Conservation (phyloP, 2,113 vertebrate genomes). For the Platichthys stellatus region DNA sequence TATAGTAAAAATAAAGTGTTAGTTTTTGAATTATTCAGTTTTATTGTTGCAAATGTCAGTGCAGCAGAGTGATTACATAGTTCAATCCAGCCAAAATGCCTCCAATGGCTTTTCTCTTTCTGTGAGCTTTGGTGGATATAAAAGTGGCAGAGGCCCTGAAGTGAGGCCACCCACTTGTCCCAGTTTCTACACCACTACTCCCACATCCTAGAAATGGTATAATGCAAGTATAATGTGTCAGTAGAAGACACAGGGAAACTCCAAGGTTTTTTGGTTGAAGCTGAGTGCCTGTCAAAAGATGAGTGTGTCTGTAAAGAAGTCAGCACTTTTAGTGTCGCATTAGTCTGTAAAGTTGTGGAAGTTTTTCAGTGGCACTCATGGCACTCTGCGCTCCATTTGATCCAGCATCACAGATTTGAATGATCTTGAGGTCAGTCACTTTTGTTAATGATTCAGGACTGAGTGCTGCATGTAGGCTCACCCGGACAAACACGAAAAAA, state of each 20-base stretch:
- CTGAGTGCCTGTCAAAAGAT: constrained; percentile 24
- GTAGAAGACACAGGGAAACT: constrained; percentile 37
- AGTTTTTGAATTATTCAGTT: not conserved
- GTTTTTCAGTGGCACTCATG: constrained; percentile 20
- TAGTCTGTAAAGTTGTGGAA: constrained; percentile 33
- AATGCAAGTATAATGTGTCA: constrained; percentile 31
- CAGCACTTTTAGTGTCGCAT: constrained; percentile 34
- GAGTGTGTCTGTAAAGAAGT: constrained; percentile 43
- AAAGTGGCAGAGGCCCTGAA: constrained; percentile 57
- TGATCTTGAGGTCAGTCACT: constrained; percentile 57
- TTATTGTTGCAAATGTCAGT: constrained; percentile 26
- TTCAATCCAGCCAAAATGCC: constrained; percentile 19
- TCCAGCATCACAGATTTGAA: constrained; percentile 51
- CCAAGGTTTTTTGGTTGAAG: constrained; percentile 36
- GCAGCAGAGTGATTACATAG: not conserved
- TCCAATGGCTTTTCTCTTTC: constrained; percentile 17
- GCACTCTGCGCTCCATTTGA: constrained; percentile 20
- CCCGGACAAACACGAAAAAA: no score
- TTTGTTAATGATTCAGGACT: constrained; percentile 41
- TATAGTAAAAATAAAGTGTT: constrained; percentile 16
- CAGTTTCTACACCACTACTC: constrained; percentile 48
- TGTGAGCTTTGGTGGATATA: constrained; percentile 38
- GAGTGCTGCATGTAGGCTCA: constrained; percentile 26
- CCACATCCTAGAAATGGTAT: constrained; percentile 25
- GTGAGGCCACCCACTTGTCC: constrained; percentile 59